Evolutionary conservation across 92 coral and sea anemone species (phyloP).

Genomic region (Actinostola sp.): DNA sequence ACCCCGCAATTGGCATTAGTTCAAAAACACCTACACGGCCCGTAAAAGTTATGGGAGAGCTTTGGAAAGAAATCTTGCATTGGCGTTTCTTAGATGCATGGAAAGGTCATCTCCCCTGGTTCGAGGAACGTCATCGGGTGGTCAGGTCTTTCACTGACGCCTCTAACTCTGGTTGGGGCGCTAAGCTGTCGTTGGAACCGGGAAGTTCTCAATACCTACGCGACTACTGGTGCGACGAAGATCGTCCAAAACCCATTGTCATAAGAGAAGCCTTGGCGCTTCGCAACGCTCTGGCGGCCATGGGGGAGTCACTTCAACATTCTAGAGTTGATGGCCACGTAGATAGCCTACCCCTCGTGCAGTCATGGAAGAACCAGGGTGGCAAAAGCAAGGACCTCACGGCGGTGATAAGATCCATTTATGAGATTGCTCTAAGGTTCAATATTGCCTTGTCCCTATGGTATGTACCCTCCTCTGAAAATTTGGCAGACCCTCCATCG

Average conservation of each 20-base stretch:
- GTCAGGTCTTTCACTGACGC: constrained; percentile 47
- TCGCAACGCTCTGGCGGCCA: constrained; percentile 35
- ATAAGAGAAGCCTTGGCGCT: constrained; percentile 61
- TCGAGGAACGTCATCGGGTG: constrained; percentile 45
- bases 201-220: constrained; percentile 35
- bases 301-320: constrained; percentile 23
- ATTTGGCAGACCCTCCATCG: constrained; percentile 48
- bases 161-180: constrained; percentile 64
- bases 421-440: not conserved
- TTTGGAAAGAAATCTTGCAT: constrained; percentile 27
- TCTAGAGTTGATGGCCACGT: constrained; percentile 58
- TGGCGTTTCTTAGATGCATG: constrained; percentile 53
- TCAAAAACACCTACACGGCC: not conserved
- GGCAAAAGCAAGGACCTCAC: constrained; percentile 53
- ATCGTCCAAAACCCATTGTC: constrained; percentile 43
- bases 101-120: constrained; percentile 52
- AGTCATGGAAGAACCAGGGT: constrained; percentile 65
- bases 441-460: constrained; percentile 46
- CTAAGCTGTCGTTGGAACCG: constrained; percentile 20
- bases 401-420: constrained; percentile 13
- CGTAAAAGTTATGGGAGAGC: constrained; percentile 11
- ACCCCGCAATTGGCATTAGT: constrained; percentile 29
- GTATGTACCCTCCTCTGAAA: constrained; percentile 46
- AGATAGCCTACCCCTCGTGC: constrained; percentile 48
- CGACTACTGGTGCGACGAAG: constrained; percentile 44